These are phyloP conservation scores for Selene dorsalis DNA, from an alignment of 2,797 vertebrate species.

Conservation along the genomic window DNA sequence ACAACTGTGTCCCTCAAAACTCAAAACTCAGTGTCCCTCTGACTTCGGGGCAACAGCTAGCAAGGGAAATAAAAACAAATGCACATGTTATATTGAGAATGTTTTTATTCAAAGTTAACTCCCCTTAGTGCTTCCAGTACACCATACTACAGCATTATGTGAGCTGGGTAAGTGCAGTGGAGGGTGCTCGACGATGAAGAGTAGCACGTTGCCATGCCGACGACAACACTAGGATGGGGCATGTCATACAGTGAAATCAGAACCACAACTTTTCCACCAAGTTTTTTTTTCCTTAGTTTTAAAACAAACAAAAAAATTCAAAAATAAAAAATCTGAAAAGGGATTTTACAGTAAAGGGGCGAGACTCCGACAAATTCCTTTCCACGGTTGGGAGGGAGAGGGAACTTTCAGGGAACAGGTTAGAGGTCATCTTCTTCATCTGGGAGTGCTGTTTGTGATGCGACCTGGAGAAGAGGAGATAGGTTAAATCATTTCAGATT, in stretches of 20 bases:
- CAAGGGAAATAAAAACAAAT: conserved; percentile 13
- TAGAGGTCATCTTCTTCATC: conserved; percentile 90
- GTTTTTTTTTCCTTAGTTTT: conserved; percentile 75
- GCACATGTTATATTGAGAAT: conserved; percentile 79
- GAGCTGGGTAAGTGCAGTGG: conserved; percentile 77
- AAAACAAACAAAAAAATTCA: conserved; percentile 82
- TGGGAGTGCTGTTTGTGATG: conserved; percentile 88
- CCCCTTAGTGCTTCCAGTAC: conserved; percentile 83
- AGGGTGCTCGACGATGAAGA: conserved; percentile 76
- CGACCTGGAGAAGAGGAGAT: conserved; percentile 72
- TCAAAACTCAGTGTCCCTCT: background rate
- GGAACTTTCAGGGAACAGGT: conserved; percentile 76
- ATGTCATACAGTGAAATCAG: conserved; percentile 83
- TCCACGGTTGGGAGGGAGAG: conserved; percentile 54
- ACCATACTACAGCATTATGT: conserved; percentile 79
- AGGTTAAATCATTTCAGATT: background rate
- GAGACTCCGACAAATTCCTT: conserved; percentile 74
- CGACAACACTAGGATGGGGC: conserved; percentile 76
- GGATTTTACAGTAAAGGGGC: conserved; percentile 85
- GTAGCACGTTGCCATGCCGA: conserved; percentile 77
- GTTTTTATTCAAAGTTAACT: conserved; percentile 88
- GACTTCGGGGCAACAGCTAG: background rate
- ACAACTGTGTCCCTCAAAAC: background rate
- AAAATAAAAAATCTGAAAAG: conserved; percentile 87
- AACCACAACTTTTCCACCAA: conserved; percentile 79